Base-by-base conservation (phyloP, 2,797 vertebrate species). In the Spondyliosoma cantharus region DNA sequence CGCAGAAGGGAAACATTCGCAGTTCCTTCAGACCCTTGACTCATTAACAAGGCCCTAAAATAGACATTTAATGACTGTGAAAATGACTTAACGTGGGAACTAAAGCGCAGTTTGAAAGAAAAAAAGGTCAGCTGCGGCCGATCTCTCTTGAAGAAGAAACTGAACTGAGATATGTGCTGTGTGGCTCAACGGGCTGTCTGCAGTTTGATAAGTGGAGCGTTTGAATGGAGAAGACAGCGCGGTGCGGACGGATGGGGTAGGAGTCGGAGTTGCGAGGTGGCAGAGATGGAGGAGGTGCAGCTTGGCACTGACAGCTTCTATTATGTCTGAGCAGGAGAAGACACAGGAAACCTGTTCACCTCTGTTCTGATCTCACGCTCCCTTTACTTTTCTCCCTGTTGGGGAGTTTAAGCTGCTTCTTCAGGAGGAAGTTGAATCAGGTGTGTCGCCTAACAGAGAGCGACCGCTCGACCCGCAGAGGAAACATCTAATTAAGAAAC, bases 281-380 rank as follows among this genome's bases (percentile, higher is more conserved):
- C 90, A 92, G 90, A 80, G 80, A 80, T 24, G 90, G 87, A 85
- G 49, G 82, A 84, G 83, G 82, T 68, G 12, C 71, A 86, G 37
- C 64, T 62, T 29, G 60, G 69, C 69, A 54, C 87, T 85, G 88
- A 85, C 82, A 69, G 88, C 91, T 94, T 93, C 93, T 90, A 92
- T 96, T 95, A 95, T 92, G 89, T 94, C 94, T 95, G 93, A 93
- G 37, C 93, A 93, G 37, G 37, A 37, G 81, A 53, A 79, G 93
- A 93, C 87, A 90, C 92, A 87, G 93, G 94, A 93, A 94, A 95
- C 81, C 94, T 94, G 91, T 93, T 91, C 91, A 92, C 87, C 62
- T 46, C 72, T 56, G 20, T 43, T 57, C 32, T 45, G 49, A 52
- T 49, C 63, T 43, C 53, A 29, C 32, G 46, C 43, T 25, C 27